Conservation (phyloP, 2,113 vertebrate genomes). For the Malurus melanocephalus region DNA sequence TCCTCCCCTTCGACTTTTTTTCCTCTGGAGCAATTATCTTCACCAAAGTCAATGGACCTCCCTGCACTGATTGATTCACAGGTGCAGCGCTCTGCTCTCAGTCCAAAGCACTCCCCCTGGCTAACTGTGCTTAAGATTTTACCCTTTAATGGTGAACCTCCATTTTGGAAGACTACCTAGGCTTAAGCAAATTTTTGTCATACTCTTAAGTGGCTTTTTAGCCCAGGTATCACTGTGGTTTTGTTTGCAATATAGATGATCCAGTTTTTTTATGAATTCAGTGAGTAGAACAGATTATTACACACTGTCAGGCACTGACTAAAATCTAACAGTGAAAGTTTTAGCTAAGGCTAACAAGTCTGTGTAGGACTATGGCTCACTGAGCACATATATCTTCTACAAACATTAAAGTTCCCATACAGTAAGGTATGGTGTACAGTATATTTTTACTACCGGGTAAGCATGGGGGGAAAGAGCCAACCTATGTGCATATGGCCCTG, state of each 20-base stretch:
- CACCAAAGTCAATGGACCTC: constrained; percentile 17
- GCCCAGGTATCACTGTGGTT: constrained; percentile 53
- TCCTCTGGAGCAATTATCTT: constrained; percentile 15
- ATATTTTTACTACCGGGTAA: constrained; percentile 37
- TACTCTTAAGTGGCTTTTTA: constrained; percentile 16
- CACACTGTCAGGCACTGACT: not conserved
- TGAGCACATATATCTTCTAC: not conserved
- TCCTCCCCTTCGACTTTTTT: not conserved
- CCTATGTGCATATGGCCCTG: not conserved
- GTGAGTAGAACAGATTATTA: not conserved
- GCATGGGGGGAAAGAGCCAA: not conserved
- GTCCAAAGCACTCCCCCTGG: constrained; percentile 26
- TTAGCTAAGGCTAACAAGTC: not conserved
- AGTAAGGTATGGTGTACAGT: constrained; percentile 30
- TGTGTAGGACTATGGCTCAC: not conserved
- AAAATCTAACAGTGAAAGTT: constrained; percentile 13
- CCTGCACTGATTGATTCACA: rapidly evolving
- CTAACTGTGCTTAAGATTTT: constrained; percentile 6
- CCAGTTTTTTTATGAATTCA: not conserved
- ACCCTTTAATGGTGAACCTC: not conserved
- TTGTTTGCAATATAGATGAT: constrained; percentile 35
- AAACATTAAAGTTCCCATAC: constrained; percentile 6
- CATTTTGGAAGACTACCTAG: constrained; percentile 22
- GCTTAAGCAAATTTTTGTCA: constrained; percentile 19
- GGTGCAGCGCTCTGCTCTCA: constrained; percentile 8